Percentiles rank a stretch among this genome's conserved stretches.
Evolutionary conservation across 2,113 vertebrate species (phyloP).

Genomic region (Oncorhynchus kisutch): DNA sequence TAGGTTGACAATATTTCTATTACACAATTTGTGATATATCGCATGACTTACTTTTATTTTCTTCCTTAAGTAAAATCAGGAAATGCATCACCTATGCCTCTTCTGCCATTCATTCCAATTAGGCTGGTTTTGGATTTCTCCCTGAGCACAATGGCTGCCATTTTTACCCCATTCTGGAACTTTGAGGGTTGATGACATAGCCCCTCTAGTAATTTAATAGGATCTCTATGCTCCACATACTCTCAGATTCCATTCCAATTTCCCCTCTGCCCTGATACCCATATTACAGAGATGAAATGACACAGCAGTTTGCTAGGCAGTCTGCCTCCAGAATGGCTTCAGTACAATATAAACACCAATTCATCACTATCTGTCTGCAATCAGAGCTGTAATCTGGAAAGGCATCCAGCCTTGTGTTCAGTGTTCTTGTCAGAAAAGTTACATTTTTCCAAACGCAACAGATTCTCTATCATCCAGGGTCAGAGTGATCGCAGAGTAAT

Average conservation of each 20-base stretch:
- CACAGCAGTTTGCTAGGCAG: slow-evolving; percentile 45
- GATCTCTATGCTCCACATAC: neutral
- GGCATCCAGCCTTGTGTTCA: slow-evolving; percentile 41
- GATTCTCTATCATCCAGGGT: neutral
- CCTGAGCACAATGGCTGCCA: no score
- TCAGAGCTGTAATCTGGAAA: slow-evolving; percentile 59
- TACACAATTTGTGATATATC: no score
- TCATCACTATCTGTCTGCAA: slow-evolving; percentile 62
- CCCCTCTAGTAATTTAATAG: no score
- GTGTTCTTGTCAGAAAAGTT: slow-evolving; percentile 25
- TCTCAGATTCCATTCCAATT: slow-evolving; percentile 14
- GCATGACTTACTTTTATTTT: slow-evolving; percentile 6
- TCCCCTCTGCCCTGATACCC: slow-evolving; percentile 23
- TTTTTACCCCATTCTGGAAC: no score
- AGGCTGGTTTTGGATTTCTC: no score
- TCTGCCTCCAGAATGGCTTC: slow-evolving; percentile 45
- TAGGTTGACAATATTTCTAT: no score
- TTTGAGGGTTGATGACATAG: neutral
- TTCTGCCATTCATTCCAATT: no score
- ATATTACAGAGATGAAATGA: slow-evolving; percentile 43
- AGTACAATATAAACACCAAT: slow-evolving; percentile 49
- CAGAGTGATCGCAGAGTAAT: neutral
- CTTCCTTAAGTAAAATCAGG: no score
- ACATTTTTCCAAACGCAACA: slow-evolving; percentile 14
- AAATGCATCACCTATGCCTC: no score